Evolutionary conservation across 2,888 invertebrate genomes (phyloP).

Genomic region (Alsophila aescularia): DNA sequence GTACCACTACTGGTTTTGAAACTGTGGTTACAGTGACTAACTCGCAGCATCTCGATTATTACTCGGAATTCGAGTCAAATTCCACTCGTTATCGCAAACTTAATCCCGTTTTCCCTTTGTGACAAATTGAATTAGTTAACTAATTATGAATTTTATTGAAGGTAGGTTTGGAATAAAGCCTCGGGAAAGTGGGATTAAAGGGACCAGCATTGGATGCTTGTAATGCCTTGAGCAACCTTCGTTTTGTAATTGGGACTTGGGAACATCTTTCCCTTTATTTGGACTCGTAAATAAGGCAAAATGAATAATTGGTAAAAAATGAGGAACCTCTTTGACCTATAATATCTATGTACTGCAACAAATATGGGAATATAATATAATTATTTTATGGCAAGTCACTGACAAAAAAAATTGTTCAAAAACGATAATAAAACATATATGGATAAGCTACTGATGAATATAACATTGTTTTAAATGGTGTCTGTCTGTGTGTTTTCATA

Average conservation of each 20-base stretch:
- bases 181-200: slow-evolving; percentile 29
- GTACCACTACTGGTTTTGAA: slow-evolving; percentile 2
- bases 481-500: too few species aligned
- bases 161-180: slow-evolving; percentile 39
- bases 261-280: slow-evolving; percentile 21
- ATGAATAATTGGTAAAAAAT: not conserved
- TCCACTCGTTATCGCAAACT: slow-evolving; percentile 50
- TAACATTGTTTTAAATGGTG: too few species aligned
- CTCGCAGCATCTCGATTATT: slow-evolving; percentile 38
- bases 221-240: slow-evolving; percentile 29
- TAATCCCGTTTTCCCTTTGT: slow-evolving; percentile 53
- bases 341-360: too few species aligned
- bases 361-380: too few species aligned
- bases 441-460: too few species aligned
- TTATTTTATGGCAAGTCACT: too few species aligned
- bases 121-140: slow-evolving; percentile 55
- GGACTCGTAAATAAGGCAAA: not conserved
- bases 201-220: slow-evolving; percentile 30
- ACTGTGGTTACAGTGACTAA: slow-evolving; percentile 17
- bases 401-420: too few species aligned
- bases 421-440: too few species aligned
- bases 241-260: slow-evolving; percentile 26
- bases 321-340: too few species aligned
- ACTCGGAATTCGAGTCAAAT: slow-evolving; percentile 36
- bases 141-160: slow-evolving; percentile 54